Conservation (phyloP, 2,797 vertebrate species). For the Nothura maculosa region DNA sequence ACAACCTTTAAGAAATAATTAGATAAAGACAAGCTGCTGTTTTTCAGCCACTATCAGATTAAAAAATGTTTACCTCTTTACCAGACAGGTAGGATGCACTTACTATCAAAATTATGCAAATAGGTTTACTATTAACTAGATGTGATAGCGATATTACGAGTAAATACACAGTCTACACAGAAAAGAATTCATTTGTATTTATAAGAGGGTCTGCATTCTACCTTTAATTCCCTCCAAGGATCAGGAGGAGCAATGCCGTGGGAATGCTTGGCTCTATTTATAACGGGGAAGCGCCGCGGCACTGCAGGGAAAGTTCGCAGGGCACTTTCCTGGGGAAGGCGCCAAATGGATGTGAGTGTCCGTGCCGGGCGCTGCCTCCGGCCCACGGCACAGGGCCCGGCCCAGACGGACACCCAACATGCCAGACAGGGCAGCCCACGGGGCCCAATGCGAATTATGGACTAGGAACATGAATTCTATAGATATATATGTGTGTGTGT, state of each 20-base stretch:
- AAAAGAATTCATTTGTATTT: neutral
- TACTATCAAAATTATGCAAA: conserved; percentile 50
- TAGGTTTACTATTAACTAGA: conserved; percentile 14
- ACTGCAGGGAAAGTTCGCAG: conserved; percentile 8
- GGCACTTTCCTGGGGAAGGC: neutral
- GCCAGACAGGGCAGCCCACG: neutral
- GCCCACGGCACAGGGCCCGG: neutral
- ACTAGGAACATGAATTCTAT: neutral
- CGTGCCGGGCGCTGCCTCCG: conserved; percentile 70
- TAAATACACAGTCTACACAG: neutral
- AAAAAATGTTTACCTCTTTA: conserved; percentile 65
- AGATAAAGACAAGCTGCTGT: conserved; percentile 53
- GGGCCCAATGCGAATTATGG: neutral
- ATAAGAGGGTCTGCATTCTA: neutral
- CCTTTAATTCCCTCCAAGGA: conserved; percentile 42
- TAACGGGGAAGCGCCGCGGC: neutral
- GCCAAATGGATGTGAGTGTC: conserved; percentile 32
- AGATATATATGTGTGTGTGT: no score
- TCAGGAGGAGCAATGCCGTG: conserved; percentile 26
- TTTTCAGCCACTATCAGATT: conserved; percentile 54
- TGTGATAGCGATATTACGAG: neutral
- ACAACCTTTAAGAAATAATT: conserved; percentile 66
- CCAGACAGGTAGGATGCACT: conserved; percentile 15
- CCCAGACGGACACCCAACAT: neutral
- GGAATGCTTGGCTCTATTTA: conserved; percentile 1